Percentiles rank a stretch among this genome's conserved stretches.
Conservation (phyloP, 2,113 vertebrate genomes). For the Choloepus hoffmanni region DNA sequence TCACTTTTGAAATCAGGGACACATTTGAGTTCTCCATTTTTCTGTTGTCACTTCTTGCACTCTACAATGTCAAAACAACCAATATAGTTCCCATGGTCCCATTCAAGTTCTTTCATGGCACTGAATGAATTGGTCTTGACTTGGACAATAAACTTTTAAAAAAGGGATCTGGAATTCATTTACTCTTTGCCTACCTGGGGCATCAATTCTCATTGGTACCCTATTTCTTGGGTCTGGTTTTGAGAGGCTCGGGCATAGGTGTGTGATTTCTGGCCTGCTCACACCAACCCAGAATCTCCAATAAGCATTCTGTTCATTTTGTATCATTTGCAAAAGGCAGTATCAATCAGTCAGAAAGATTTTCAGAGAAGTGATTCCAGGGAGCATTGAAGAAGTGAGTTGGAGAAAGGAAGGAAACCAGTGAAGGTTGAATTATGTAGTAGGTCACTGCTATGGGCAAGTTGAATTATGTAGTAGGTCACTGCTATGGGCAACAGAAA, state of each 20-base stretch:
- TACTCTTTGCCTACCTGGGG: neutral
- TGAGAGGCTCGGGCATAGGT: neutral
- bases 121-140: neutral
- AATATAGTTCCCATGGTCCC: neutral
- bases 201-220: neutral
- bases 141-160: neutral
- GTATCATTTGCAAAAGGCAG: neutral
- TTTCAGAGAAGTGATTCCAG: neutral
- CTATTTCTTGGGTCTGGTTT: neutral
- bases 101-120: neutral
- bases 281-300: neutral
- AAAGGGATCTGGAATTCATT: neutral
- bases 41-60: neutral
- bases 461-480: neutral
- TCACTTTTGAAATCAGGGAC: constrained; percentile 32
- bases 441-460: neutral
- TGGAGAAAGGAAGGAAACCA: neutral
- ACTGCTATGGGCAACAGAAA: neutral
- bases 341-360: neutral
- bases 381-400: neutral
- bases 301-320: neutral
- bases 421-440: neutral
- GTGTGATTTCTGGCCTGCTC: neutral
- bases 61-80: constrained; percentile 7
- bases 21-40: neutral